Conservation (phyloP, 2,888 invertebrate genomes). For the Aphidoletes aphidimyza region DNA sequence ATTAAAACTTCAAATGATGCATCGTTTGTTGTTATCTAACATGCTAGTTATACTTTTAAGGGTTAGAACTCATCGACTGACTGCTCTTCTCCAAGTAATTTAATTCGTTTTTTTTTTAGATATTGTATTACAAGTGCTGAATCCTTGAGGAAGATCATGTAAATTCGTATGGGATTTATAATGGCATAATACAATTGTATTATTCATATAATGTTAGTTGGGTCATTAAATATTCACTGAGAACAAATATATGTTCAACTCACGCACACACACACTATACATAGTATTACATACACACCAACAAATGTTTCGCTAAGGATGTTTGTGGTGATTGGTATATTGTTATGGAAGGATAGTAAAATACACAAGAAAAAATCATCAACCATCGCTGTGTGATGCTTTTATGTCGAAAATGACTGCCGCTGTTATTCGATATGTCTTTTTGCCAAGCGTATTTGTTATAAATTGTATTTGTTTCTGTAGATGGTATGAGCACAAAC, state of each 20-base stretch:
- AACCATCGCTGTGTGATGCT: too few relatives aligned
- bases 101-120: conserved; percentile 40
- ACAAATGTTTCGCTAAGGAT: neutral
- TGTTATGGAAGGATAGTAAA: neutral
- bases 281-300: neutral
- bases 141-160: conserved; percentile 44
- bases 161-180: conserved; percentile 34
- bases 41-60: too few relatives aligned
- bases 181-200: conserved; percentile 54
- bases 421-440: too few relatives aligned
- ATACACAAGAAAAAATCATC: too few relatives aligned
- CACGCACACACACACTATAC: neutral
- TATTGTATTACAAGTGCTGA: conserved; percentile 48
- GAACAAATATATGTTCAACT: conserved; percentile 38
- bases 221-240: conserved; percentile 52
- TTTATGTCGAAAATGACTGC: too few relatives aligned
- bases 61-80: conserved; percentile 11
- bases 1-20: too few relatives aligned
- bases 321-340: neutral
- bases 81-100: neutral
- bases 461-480: too few relatives aligned
- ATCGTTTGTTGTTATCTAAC: too few relatives aligned
- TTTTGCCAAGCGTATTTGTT: too few relatives aligned
- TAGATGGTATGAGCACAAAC: too few relatives aligned
- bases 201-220: conserved; percentile 53